Conservation (phyloP, 2,888 invertebrate species). For the Melanophora roralis region DNA sequence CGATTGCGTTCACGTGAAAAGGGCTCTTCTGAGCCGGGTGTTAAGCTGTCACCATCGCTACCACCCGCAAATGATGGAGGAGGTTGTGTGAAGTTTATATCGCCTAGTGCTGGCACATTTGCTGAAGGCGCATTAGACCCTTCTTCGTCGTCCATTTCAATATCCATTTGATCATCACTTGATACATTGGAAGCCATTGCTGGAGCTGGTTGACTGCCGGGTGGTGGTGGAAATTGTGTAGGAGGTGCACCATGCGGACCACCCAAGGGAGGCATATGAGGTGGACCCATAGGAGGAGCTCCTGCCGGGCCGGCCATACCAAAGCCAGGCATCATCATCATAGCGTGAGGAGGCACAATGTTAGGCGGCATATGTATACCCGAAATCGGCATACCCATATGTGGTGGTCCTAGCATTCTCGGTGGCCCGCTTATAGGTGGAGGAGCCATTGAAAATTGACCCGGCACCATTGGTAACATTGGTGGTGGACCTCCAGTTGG, state of each 20-base stretch:
- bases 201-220: slow-evolving; percentile 60
- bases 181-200: slow-evolving; percentile 67
- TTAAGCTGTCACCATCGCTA: slow-evolving; percentile 45
- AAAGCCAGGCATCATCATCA: slow-evolving; percentile 74
- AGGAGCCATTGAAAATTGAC: slow-evolving; percentile 72
- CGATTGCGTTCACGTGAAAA: slow-evolving; percentile 71
- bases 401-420: slow-evolving; percentile 71
- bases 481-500: slow-evolving; percentile 68
- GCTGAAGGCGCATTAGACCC: slow-evolving; percentile 59
- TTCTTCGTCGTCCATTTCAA: slow-evolving; percentile 84
- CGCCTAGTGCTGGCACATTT: slow-evolving; percentile 56
- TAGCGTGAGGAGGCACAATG: slow-evolving; percentile 74
- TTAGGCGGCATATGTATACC: slow-evolving; percentile 70
- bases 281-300: slow-evolving; percentile 65
- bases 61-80: slow-evolving; percentile 71
- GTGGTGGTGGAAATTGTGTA: slow-evolving; percentile 71
- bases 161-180: slow-evolving; percentile 87
- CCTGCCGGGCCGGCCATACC: slow-evolving; percentile 69
- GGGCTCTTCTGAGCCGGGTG: slow-evolving; percentile 65
- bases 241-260: slow-evolving; percentile 72
- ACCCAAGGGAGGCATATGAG: slow-evolving; percentile 66
- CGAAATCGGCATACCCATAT: slow-evolving; percentile 63
- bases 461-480: slow-evolving; percentile 63
- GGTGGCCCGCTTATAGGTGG: slow-evolving; percentile 77
- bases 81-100: slow-evolving; percentile 77